A percentile compares a stretch with the other conserved stretches of the same genome.
These are phyloP conservation scores for Enoplosus armatus DNA, from an alignment of 2,797 vertebrate species.

Conservation along the genomic window DNA sequence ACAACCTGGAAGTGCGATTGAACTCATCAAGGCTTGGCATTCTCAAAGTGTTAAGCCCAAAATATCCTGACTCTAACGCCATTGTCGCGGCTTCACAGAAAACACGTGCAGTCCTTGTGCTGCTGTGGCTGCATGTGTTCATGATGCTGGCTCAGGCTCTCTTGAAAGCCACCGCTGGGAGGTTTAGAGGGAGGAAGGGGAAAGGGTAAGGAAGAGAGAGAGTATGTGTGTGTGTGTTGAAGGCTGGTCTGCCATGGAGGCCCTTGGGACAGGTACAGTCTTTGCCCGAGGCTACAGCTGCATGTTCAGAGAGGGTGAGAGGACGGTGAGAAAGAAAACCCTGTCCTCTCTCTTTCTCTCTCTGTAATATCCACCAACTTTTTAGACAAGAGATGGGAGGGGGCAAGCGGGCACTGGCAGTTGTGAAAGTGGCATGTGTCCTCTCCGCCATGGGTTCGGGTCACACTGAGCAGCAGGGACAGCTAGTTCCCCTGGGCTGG, in stretches of 20 bases:
- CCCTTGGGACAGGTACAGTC: constrained; percentile 55
- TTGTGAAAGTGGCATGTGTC: constrained; percentile 58
- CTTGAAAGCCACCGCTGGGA: constrained; percentile 37
- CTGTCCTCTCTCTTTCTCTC: constrained; percentile 18
- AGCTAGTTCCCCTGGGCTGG: constrained; percentile 47
- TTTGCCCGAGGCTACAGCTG: constrained; percentile 55
- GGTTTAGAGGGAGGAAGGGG: constrained; percentile 29
- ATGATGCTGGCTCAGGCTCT: constrained; percentile 38
- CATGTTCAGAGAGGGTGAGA: constrained; percentile 44
- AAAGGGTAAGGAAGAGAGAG: constrained; percentile 35
- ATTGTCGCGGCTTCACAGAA: constrained; percentile 30
- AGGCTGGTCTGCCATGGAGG: constrained; percentile 23
- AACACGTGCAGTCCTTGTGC: constrained; percentile 24
- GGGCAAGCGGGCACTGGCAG: constrained; percentile 45
- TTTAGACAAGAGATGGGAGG: constrained; percentile 8
- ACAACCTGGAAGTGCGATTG: constrained; percentile 27
- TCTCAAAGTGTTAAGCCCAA: constrained; percentile 25
- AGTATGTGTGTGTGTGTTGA: constrained; percentile 21
- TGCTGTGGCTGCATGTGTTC: constrained; percentile 17
- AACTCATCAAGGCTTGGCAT: constrained; percentile 31
- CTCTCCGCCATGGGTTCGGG: constrained; percentile 25
- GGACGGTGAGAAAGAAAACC: constrained; percentile 19
- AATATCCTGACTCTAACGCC: constrained; percentile 11
- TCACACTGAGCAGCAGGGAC: constrained; percentile 57
- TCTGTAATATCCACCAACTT: constrained; percentile 33